These are phyloP conservation scores for Prenolepis imparis DNA, from an alignment of 2,888 invertebrate genomes.

Conservation along the genomic window DNA sequence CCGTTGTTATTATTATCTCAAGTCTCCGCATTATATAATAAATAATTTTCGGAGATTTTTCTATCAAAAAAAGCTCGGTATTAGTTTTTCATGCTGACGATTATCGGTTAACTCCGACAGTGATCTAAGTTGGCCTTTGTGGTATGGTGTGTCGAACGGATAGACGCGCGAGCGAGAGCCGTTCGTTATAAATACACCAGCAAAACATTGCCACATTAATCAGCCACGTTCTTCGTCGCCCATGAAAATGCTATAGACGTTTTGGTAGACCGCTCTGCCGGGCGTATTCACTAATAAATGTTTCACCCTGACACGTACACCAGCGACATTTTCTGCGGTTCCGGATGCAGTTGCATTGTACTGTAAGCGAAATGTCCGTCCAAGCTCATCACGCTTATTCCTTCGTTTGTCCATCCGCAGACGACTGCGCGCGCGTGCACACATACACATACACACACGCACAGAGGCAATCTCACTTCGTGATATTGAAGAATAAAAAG, in stretches of 20 bases:
- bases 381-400: slow-evolving; percentile 41
- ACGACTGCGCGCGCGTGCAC: neutral
- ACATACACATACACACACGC: neutral
- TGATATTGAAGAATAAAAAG: slow-evolving; percentile 10
- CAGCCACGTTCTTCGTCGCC: slow-evolving; percentile 69
- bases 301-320: slow-evolving; percentile 74
- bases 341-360: slow-evolving; percentile 48
- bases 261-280: slow-evolving; percentile 64
- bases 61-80: neutral
- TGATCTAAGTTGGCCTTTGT: slow-evolving; percentile 32
- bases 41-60: slow-evolving; percentile 14
- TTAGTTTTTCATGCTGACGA: slow-evolving; percentile 25
- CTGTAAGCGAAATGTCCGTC: slow-evolving; percentile 49
- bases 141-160: slow-evolving; percentile 53
- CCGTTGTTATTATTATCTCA: neutral
- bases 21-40: neutral
- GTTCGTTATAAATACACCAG: slow-evolving; percentile 70
- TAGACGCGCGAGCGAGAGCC: slow-evolving; percentile 7
- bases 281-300: slow-evolving; percentile 78
- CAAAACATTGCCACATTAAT: slow-evolving; percentile 74
- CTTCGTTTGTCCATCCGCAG: slow-evolving; percentile 16
- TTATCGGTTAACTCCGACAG: slow-evolving; percentile 32
- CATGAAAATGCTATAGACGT: slow-evolving; percentile 64
- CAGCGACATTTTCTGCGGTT: slow-evolving; percentile 64
- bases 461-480: neutral